phyloP scores from a whole-genome alignment of 1,140 invertebrate genomes.

The Metaphire vulgaris region DNA sequence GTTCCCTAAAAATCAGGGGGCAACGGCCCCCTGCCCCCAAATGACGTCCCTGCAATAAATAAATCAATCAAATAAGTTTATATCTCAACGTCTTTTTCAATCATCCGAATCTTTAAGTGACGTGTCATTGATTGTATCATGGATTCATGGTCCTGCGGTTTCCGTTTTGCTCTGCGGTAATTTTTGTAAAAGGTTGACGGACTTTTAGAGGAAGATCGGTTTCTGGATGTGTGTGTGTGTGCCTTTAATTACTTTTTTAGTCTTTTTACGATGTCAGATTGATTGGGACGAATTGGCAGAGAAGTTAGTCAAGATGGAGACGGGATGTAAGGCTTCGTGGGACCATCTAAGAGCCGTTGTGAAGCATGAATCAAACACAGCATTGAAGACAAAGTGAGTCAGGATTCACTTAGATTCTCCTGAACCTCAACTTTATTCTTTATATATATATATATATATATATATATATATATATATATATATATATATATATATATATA shows the following conservation, averaged over 20 bases:
- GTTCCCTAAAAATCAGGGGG: too few relatives aligned
- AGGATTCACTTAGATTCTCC: slow-evolving; percentile 59
- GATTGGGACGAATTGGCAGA: slow-evolving; percentile 51
- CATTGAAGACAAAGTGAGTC: slow-evolving; percentile 76
- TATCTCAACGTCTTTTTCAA: not conserved
- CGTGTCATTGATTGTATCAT: too few relatives aligned
- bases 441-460: not conserved
- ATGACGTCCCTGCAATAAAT: not conserved
- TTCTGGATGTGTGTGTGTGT: too few relatives aligned
- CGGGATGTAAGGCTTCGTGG: slow-evolving; percentile 94
- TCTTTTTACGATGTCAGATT: slow-evolving; percentile 37
- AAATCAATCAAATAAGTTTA: not conserved
- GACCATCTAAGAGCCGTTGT: slow-evolving; percentile 91
- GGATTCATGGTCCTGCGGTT: too few relatives aligned
- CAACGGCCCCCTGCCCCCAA: too few relatives aligned
- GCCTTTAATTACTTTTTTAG: not conserved
- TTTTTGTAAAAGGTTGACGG: too few relatives aligned
- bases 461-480: not conserved
- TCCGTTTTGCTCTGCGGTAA: too few relatives aligned
- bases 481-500: not conserved
- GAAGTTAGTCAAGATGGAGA: slow-evolving; percentile 83
- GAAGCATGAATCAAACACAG: slow-evolving; percentile 82
- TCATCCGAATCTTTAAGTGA: too few relatives aligned
- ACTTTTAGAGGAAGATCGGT: too few relatives aligned
- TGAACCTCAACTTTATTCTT: too few relatives aligned